Base-by-base conservation (phyloP, 2,113 vertebrate genomes). In the Furnarius figulus region DNA sequence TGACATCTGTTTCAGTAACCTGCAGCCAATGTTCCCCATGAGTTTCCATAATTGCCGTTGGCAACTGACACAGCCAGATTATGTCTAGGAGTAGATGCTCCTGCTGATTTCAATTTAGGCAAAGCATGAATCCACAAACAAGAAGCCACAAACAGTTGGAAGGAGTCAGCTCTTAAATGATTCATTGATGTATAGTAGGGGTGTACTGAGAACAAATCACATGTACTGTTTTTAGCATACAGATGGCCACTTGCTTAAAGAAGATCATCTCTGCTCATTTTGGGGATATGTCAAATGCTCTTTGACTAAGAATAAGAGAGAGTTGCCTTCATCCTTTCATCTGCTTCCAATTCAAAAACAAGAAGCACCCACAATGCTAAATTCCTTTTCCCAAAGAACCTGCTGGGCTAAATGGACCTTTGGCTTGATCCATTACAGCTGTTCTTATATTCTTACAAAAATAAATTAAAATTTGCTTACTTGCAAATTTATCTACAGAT, bases 61-160 rank as follows among this genome's bases (percentile, higher is more conserved):
- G 95, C 93, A 95, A 65, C 76, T 72, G 72, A 90, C 83, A 63
- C 67, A 94, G 93, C 85, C 85, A 88, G 87, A 81, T 84, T 88
- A 94, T 88, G 92, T 88, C 83, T 92, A 75, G 93, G 72, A 96
- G 79, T 96, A 94, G 87, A 85, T 90, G 83, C 55, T 96, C 96
- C 96, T 90, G 95, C 96, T 96, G 96, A 78, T 96, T 95, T 94
- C 96, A 95, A 94, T 96, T 97, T 97, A 96, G 76, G 75, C 90
- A 75, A 96, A 83, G 92, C 92, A 84, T 77, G 93, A 86, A 86
- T 96, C 87, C 90, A 93, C 92, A 96, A 97, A 95, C 92, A 93
- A 77, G 82, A 77, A 84, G 40, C 65, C 27, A 66, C 78, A 56
- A 93, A 86, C 0, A 1, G 63, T 31, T 91, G 85, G 85, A 96